Conservation (phyloP, 2,888 invertebrate genomes). For the Adineta ricciae region DNA sequence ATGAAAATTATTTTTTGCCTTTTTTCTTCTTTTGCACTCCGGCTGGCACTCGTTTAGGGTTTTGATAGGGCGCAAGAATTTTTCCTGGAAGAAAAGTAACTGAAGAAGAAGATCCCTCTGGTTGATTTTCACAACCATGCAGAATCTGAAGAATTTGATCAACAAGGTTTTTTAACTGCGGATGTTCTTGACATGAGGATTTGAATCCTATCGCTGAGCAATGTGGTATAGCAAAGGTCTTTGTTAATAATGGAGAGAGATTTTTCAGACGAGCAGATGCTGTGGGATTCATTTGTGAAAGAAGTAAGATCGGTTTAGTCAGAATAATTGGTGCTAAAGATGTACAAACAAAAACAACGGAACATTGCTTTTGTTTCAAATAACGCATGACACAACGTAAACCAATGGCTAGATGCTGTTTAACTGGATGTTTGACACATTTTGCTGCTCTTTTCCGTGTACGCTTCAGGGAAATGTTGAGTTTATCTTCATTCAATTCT, state of each 20-base stretch:
- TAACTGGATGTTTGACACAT: background rate
- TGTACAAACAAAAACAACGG: background rate
- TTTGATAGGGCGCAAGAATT: slow-evolving; percentile 1
- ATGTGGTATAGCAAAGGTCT: background rate
- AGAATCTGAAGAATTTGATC: background rate
- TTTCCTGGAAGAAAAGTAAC: background rate
- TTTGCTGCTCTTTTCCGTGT: background rate
- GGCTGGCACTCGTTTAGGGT: background rate
- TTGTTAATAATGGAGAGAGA: background rate
- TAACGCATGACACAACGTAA: background rate
- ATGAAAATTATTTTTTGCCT: background rate
- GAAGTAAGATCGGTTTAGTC: slow-evolving; percentile 2
- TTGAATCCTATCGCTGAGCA: slow-evolving; percentile 6
- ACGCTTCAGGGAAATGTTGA: background rate
- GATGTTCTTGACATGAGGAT: background rate
- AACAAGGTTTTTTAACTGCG: background rate
- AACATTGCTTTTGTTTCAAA: slow-evolving; percentile 15
- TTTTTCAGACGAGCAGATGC: background rate
- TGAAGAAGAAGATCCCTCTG: background rate
- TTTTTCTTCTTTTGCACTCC: slow-evolving; percentile 4
- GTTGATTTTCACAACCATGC: background rate
- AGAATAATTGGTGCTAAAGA: background rate
- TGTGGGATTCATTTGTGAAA: slow-evolving; percentile 6
- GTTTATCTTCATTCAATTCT: background rate
- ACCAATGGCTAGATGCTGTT: slow-evolving; percentile 21